These are phyloP conservation scores for Zelleria hepariella DNA, from an alignment of 2,888 invertebrate species.

Conservation along the genomic window DNA sequence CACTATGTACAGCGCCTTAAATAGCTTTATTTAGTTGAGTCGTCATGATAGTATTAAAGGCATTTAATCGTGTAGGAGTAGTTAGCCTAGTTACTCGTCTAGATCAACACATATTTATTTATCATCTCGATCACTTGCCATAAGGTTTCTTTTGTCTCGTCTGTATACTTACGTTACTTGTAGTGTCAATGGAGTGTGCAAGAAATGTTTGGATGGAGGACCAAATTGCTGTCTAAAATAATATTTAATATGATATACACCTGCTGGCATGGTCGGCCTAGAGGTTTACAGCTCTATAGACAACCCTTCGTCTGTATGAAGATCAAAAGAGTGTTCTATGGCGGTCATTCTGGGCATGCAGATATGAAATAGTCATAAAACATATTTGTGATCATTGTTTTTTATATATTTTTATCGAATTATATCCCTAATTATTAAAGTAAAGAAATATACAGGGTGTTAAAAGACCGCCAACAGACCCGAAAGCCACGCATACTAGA, in stretches of 20 bases:
- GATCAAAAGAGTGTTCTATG: background rate
- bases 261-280: background rate
- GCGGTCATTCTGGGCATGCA: too few relatives aligned
- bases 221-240: background rate
- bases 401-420: background rate
- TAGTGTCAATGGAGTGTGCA: background rate
- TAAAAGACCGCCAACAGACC: too few relatives aligned
- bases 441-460: too few relatives aligned
- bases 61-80: background rate
- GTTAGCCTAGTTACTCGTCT: background rate
- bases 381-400: conserved; percentile 2
- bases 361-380: background rate
- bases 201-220: background rate
- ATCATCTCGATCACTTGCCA: background rate
- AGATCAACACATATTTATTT: background rate
- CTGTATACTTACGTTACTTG: background rate
- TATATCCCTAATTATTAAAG: background rate
- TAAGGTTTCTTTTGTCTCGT: background rate
- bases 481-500: too few relatives aligned
- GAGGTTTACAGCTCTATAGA: too few relatives aligned
- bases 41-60: conserved; percentile 1
- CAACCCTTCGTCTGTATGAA: too few relatives aligned
- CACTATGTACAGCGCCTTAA: too few relatives aligned
- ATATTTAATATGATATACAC: background rate
- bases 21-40: background rate